Base-by-base conservation (phyloP, 1,140 invertebrate species). In the Neodiprion pinetum region DNA sequence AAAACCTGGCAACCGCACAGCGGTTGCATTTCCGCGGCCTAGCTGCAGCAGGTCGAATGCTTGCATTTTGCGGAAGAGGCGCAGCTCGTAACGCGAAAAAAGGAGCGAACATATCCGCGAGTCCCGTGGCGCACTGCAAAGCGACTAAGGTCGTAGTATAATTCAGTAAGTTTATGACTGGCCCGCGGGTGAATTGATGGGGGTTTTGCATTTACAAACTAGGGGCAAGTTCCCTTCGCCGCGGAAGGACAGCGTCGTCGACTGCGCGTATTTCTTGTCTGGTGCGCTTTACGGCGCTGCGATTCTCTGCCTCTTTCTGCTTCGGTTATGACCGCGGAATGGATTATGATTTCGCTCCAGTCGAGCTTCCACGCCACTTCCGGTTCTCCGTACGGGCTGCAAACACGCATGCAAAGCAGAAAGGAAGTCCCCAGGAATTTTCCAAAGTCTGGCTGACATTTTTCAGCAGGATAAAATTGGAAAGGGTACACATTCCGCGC, bases 101-200 rank as follows among this genome's bases (percentile, higher is more conserved):
- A 66, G 0, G 1, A 40, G 28, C 28, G 28, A 5, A 40, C 28
- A 40, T 40, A 40, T 40, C 28, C 28, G 28, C 28, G 28, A 40
- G 28, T 40, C 28, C 28, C 28, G 61, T 66, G 28, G 28, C 28
- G 28, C 28, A 40, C 28, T 40, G 28, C 28, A 40, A 4, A 5
- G 28, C 28, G 28, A 40, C 28, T 40, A 40, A 40, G 5, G 28
- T 40, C 28, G 82, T 88, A 88, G 88, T 88, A 87, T 87, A 86
- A 88, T 88, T 87, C 87, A 85, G 86, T 86, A 88, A 88, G 84
- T 88, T 88, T 88, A 88, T 88, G 87, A 88, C 86, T 85, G 83
- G 83, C 82, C 83, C 80, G 79, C 76, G 86, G 83, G 28, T 40
- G 85, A 84, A 84, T 8, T 81, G 82, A 84, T 84, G 85, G 84